Base-by-base conservation (phyloP, 2,113 vertebrate genomes). In the Paradisaea rubra region DNA sequence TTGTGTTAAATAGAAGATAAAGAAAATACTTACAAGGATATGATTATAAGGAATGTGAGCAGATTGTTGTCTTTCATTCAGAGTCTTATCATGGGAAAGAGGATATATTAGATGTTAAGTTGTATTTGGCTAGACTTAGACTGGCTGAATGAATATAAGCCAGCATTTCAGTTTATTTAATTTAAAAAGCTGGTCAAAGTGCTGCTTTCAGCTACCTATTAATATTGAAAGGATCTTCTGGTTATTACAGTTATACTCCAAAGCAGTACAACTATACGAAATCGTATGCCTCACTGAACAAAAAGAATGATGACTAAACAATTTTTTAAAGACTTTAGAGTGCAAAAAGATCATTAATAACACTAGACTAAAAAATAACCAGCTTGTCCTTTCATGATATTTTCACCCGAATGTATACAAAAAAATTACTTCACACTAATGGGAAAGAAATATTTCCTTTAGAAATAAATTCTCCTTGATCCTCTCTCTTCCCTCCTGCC, bases 151-250 rank as follows among this genome's bases (percentile, higher is more conserved):
- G 56, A 89, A 70, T 88, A 49, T 63, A 93, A 91, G 72, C 30
- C 64, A 95, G 30, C 23, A 81, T 56, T 91, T 84, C 44, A 60
- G 77, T 86, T 91, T 87, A 84, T 81, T 88, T 79, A 66, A 92
- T 88, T 92, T 78, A 78, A 88, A 94, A 95, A 92, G 64, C 94
- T 56, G n/a, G 82, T 70, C 88, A 74, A 95, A 93, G 69, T 37
- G 41, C 76, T 90, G 69, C 77, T 90, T 96, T 94, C 72, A 91
- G 71, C 24, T 74, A 86, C 54, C 49, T 83, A 86, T 86, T 95
- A 91, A 88, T 85, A 93, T 52, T 90, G 88, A 95, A 90, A 74
- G 22, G 47, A 88, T 90, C 64, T 88, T 80, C 60, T 88, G 71
- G 50, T 80, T 94, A 83, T 84, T 90, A 72, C 27, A 90, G 47